Base-by-base conservation (phyloP, 2,113 vertebrate species). In the Oreochromis aureus region DNA sequence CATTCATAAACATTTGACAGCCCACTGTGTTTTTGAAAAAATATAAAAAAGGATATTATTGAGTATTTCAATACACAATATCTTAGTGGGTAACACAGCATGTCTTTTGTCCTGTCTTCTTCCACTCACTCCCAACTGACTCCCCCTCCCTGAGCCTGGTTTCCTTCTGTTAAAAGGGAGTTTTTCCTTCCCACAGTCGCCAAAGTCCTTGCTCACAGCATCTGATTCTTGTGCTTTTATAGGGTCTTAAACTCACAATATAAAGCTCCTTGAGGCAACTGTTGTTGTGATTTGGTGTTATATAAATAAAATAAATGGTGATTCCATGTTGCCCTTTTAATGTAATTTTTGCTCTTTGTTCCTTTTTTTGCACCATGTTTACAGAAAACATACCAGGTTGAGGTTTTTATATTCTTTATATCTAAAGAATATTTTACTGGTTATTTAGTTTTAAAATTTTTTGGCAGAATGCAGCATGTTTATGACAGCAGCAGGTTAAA, bases 1-100 rank as follows among this genome's bases (percentile, higher is more conserved):
- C 41, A 69, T 88, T 90, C 81, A 87, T 88, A 91, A 85, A 80
- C 73, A 88, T 80, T 34, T 27, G n/a, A 48, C 22, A 22, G 69
- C 53, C 58, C 8, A 7, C 39, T 84, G 82, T 71, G 51, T 79
- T 76, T 71, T 80, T 86, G 56, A 32, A 83, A 83, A 18, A 53
- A 15, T 5, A 54, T 48, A 39, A 39, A 34, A 39, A 34, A 18
- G 36, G 61, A 56, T 59, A 86, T 89, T 66, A 87, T 69, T 69
- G 6, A 69, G 34, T 39, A 69, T 69, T 39, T 69, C 22, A 69
- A 39, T 69, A 39, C 2, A 69, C 63, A 8, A 39, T 22, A 39
- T 22, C 36, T 63, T 55, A 32, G 24, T 81, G 18, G 3, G 6
- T 56, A 80, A 3, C 61, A 22, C 61, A 69, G 61, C 19, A 69